These are phyloP conservation scores for Drosophila formosana DNA, from an alignment of 2,888 invertebrate species.

Conservation along the genomic window DNA sequence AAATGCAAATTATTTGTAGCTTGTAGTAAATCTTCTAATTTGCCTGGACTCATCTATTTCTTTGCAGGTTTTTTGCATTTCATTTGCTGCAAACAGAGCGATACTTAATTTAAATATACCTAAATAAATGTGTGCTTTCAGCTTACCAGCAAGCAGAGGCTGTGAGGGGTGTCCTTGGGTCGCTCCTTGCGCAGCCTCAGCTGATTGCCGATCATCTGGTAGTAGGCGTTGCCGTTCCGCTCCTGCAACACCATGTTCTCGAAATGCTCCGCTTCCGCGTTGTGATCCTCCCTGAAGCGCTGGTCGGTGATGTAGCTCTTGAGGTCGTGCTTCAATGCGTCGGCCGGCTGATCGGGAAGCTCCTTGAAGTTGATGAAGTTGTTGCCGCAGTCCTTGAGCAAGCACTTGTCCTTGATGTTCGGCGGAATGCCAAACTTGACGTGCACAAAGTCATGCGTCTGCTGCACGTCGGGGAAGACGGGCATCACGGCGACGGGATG, in stretches of 20 bases:
- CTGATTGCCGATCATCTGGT: conserved; percentile 24
- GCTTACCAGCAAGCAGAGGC: conserved; percentile 39
- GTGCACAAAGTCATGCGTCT: conserved; percentile 20
- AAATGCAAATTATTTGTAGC: too few relatives aligned
- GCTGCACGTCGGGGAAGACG: conserved; percentile 38
- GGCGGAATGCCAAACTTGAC: conserved; percentile 41
- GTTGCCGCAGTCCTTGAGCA: conserved; percentile 52
- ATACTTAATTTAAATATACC: not conserved
- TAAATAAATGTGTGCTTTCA: not conserved
- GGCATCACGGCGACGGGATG: conserved; percentile 33
- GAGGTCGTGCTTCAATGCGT: rapidly evolving
- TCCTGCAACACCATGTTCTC: conserved; percentile 30
- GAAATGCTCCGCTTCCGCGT: conserved; percentile 24
- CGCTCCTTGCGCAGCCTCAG: conserved; percentile 45
- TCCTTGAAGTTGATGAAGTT: conserved; percentile 40
- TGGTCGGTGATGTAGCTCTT: conserved; percentile 38
- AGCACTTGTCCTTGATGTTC: not conserved
- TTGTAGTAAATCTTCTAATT: not conserved
- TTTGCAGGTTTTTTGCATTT: not conserved
- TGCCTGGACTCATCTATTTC: not conserved
- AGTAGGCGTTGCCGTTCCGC: conserved; percentile 6
- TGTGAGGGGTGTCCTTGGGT: conserved; percentile 20
- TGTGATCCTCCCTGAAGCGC: conserved; percentile 50
- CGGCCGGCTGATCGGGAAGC: not conserved
- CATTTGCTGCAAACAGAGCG: conserved; percentile 4